Evolutionary conservation across 92 coral and sea anemone species (phyloP).

Genomic region (Zoanthus sociatus): DNA sequence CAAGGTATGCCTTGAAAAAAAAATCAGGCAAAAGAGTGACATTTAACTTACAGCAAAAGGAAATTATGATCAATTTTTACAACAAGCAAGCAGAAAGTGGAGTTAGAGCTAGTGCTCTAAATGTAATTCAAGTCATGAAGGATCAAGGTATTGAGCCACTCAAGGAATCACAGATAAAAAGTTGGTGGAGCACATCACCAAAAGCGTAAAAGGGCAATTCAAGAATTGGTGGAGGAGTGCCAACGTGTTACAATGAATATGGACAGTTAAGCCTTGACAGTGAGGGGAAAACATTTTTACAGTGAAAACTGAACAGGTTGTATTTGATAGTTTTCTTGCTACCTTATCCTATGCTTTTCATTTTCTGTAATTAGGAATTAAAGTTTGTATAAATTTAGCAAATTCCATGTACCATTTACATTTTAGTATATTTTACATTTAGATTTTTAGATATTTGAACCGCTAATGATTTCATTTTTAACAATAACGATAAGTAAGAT

Average conservation of each 20-base stretch:
- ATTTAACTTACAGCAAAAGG: constrained; percentile 8
- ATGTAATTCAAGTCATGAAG: constrained; percentile 3
- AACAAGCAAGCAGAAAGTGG: not conserved
- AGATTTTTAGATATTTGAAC: not conserved
- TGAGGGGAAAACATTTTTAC: not conserved
- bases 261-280: not conserved
- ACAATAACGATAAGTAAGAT: not conserved
- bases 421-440: not conserved
- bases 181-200: not conserved
- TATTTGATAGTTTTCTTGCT: not conserved
- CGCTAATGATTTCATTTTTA: not conserved
- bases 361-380: not conserved
- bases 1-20: constrained; percentile 18
- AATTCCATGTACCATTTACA: not conserved
- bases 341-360: not conserved
- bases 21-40: constrained; percentile 8
- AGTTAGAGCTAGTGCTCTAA: not conserved
- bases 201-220: not conserved
- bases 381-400: not conserved
- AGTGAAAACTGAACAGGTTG: not conserved
- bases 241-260: not conserved
- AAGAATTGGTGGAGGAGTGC: constrained; percentile 2
- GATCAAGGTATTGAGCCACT: not conserved
- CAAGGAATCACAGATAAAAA: constrained; percentile 2
- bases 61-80: constrained; percentile 3